Percentiles rank a stretch among this genome's conserved stretches.
Conservation (phyloP, 2,888 invertebrate genomes). For the Phyto melanocephala region DNA sequence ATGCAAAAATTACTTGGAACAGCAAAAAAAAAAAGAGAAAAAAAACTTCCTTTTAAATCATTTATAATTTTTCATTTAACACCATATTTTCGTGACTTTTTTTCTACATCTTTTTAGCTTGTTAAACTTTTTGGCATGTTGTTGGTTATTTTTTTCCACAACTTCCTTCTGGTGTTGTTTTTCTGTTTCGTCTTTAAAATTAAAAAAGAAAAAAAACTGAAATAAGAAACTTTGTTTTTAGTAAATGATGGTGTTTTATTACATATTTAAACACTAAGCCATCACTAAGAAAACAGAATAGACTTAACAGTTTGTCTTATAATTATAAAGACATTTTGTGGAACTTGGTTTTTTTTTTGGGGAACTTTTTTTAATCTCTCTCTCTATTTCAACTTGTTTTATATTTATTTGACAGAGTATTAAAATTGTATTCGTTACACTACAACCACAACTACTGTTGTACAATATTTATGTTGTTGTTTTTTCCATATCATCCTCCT, state of each 20-base stretch:
- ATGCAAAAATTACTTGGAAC: slow-evolving; percentile 15
- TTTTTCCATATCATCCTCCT: slow-evolving; percentile 3
- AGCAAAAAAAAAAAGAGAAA: neutral
- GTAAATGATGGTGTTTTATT: slow-evolving; percentile 61
- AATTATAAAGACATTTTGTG: neutral
- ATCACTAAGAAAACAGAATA: slow-evolving; percentile 13
- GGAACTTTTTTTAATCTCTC: neutral
- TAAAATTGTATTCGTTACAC: neutral
- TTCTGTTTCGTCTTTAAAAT: slow-evolving; percentile 19
- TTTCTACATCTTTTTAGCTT: slow-evolving; percentile 50
- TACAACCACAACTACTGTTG: neutral
- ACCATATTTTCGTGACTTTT: slow-evolving; percentile 59
- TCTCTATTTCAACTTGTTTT: neutral
- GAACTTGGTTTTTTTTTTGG: neutral
- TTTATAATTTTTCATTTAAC: slow-evolving; percentile 63
- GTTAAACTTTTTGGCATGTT: slow-evolving; percentile 60
- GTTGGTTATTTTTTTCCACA: slow-evolving; percentile 30
- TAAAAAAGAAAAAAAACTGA: neutral
- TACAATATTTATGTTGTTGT: neutral
- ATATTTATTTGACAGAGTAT: neutral
- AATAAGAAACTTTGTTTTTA: slow-evolving; percentile 12
- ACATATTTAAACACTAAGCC: slow-evolving; percentile 51
- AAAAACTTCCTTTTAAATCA: slow-evolving; percentile 52
- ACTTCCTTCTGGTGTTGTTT: slow-evolving; percentile 44
- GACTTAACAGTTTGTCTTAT: neutral